Conservation (phyloP, 2,113 vertebrate genomes). For the Promerops cafer region DNA sequence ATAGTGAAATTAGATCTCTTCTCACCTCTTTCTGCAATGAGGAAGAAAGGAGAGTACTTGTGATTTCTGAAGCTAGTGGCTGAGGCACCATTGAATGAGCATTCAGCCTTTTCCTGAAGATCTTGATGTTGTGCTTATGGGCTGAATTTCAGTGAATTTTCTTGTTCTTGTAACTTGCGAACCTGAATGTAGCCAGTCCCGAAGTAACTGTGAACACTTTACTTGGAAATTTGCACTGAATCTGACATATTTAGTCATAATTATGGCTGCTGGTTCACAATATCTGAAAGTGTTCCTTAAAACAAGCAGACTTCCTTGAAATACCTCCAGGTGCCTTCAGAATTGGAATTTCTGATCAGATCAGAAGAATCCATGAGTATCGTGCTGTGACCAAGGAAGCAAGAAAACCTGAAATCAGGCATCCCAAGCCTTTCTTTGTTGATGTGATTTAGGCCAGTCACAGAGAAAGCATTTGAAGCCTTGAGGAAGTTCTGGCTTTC, state of each 20-base stretch:
- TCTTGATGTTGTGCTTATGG: neutral
- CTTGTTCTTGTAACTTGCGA: neutral
- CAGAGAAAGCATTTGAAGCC: neutral
- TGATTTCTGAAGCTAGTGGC: neutral
- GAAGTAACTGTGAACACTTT: neutral
- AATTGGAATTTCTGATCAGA: neutral
- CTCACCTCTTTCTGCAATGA: neutral
- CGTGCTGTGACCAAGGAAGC: neutral
- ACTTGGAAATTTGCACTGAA: neutral
- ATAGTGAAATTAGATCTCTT: neutral
- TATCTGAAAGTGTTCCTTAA: neutral
- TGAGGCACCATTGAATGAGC: neutral
- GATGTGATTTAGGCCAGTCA: neutral
- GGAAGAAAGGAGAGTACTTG: neutral
- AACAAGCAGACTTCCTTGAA: neutral
- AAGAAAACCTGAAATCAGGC: neutral
- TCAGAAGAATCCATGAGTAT: neutral
- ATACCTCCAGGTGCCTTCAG: neutral
- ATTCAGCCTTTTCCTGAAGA: neutral
- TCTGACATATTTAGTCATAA: neutral
- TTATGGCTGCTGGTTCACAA: neutral
- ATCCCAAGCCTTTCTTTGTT: neutral
- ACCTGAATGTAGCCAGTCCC: neutral
- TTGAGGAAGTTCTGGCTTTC: slow-evolving; percentile 33
- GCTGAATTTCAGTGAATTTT: neutral